Conservation (phyloP, 2,797 vertebrate species). For the Epinephelus awoara region DNA sequence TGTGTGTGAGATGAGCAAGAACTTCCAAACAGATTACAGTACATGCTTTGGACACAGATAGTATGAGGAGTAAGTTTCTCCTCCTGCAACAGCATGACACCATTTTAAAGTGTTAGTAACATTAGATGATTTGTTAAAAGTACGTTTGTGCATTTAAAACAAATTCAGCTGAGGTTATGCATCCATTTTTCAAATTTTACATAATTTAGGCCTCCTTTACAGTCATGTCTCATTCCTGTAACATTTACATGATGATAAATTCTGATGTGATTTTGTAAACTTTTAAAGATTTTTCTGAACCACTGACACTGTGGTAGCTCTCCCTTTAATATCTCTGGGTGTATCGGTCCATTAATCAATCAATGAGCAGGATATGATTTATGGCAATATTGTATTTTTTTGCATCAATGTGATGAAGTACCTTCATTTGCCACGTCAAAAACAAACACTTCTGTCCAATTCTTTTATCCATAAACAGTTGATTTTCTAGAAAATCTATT, state of each 20-base stretch:
- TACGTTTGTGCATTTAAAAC: not conserved
- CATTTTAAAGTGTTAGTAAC: slow-evolving; percentile 9
- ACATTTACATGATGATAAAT: not conserved
- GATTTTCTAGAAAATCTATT: not conserved
- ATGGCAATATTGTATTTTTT: not conserved
- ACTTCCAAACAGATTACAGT: not conserved
- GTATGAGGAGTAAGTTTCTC: not conserved
- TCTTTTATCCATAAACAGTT: not conserved
- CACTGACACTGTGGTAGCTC: not conserved
- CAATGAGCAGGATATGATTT: not conserved
- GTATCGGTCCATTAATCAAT: not conserved
- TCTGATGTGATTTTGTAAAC: not conserved
- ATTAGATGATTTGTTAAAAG: not conserved
- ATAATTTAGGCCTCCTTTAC: not conserved
- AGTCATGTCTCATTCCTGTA: not conserved
- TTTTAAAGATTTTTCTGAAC: not conserved
- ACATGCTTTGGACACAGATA: slow-evolving; percentile 9
- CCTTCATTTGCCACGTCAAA: slow-evolving; percentile 1
- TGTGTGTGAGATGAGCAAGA: not conserved
- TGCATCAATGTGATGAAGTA: not conserved
- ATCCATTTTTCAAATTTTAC: not conserved
- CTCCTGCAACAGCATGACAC: not conserved
- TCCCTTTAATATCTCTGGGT: not conserved
- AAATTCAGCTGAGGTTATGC: not conserved
- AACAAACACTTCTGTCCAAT: not conserved